Conservation (phyloP, 2,888 invertebrate species). For the Amphimallon solstitiale region DNA sequence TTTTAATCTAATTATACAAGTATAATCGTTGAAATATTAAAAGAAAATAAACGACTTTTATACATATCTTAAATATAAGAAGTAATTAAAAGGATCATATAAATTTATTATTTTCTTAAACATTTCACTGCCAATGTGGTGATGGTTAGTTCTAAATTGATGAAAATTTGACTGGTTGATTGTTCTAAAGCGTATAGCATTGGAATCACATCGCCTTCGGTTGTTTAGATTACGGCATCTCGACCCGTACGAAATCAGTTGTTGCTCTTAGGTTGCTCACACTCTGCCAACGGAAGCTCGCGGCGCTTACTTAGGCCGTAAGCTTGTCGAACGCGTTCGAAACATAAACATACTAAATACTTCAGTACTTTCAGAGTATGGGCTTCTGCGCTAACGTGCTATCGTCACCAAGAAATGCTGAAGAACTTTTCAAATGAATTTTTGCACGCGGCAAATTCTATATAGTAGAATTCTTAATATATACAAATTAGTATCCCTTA, state of each 20-base stretch:
- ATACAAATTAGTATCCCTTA: too few relatives aligned
- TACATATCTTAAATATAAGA: too few relatives aligned
- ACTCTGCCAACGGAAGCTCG: slow-evolving; percentile 43
- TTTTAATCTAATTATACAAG: background rate
- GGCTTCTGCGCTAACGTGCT: slow-evolving; percentile 3
- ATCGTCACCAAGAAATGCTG: slow-evolving; percentile 12
- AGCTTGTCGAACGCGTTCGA: slow-evolving; percentile 49
- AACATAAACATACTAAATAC: slow-evolving; percentile 59
- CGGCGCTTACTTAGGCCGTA: slow-evolving; percentile 54
- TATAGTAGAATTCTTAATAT: too few relatives aligned
- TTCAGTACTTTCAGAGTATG: slow-evolving; percentile 42
- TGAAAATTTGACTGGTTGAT: slow-evolving; percentile 37
- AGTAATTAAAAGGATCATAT: too few relatives aligned
- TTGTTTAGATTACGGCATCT: slow-evolving; percentile 59
- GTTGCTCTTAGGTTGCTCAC: slow-evolving; percentile 56
- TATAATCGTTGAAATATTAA: too few relatives aligned
- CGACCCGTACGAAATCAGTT: slow-evolving; percentile 55
- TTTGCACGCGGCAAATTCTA: too few relatives aligned
- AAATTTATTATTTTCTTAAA: too few relatives aligned
- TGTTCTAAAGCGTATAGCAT: slow-evolving; percentile 49
- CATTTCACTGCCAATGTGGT: too few relatives aligned
- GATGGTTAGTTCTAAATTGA: background rate
- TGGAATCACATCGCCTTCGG: slow-evolving; percentile 57
- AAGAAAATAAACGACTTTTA: too few relatives aligned
- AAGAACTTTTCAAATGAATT: background rate